Percentiles rank a stretch among this genome's conserved stretches.
phyloP scores from a whole-genome alignment of 2,888 invertebrate species.

The Stegana nigrithorax region DNA sequence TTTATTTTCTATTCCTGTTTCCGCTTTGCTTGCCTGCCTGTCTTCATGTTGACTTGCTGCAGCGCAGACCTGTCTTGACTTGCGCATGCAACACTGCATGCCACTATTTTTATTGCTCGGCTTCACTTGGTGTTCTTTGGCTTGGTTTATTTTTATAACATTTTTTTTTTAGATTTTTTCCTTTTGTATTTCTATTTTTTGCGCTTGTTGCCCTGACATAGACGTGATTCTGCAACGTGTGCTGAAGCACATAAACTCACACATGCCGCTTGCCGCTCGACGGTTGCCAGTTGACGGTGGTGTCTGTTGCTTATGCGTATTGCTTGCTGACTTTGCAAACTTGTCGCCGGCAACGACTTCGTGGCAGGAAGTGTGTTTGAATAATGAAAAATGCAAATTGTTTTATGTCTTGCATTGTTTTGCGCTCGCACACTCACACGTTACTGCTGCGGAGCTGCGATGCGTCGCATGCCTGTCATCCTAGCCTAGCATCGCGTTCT shows the following conservation, averaged over 20 bases:
- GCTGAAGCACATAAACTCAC: not conserved
- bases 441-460: not conserved
- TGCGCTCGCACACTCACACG: not conserved
- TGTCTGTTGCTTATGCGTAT: too few relatives aligned
- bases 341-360: not conserved
- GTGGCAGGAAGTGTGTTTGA: constrained; percentile 12
- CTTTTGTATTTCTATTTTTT: too few relatives aligned
- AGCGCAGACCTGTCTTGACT: not conserved
- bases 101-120: not conserved
- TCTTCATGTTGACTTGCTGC: not conserved
- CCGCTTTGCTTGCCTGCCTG: not conserved
- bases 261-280: not conserved
- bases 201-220: too few relatives aligned
- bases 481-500: too few relatives aligned
- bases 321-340: too few relatives aligned
- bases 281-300: too few relatives aligned
- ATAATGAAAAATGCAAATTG: constrained; percentile 17
- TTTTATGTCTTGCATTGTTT: constrained; percentile 14
- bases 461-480: too few relatives aligned
- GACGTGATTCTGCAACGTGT: too few relatives aligned
- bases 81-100: not conserved
- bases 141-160: too few relatives aligned
- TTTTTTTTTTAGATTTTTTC: too few relatives aligned
- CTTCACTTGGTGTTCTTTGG: not conserved
- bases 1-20: not conserved